Evolutionary conservation across 2,888 invertebrate species (phyloP), one percentile per base, ranked within the genome.

Genomic region (Lysandra coridon): DNA sequence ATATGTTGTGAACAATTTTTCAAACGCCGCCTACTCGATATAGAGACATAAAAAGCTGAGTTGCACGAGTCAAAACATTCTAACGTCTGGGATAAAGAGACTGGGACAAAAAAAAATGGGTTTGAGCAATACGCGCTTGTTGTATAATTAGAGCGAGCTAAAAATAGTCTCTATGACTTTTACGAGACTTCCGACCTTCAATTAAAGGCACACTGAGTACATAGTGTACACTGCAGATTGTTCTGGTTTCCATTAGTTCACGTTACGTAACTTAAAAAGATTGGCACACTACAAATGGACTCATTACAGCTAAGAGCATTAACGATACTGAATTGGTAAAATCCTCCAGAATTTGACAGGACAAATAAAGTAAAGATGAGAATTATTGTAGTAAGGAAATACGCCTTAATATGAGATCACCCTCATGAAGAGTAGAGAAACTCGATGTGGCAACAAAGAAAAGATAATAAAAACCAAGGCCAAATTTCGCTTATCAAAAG

Each of bases 141-240:
- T 85, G 85, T 92, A 92, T 90, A 91, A 91, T 90, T 92, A 91
- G 90, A 89, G 79, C 84, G 84, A 84, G 84, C 85, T 91, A 91
- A 88, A 89, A 91, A 92, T 93, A 93, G 89, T 79, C 81, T 86
- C 88, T 87, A 87, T 88, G 88, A 88, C 86, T 89, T 88, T 86
- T 88, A 86, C 85, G 84, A 84, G 88, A 86, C 93, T 92, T 84
- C 83, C 85, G 90, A 89, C 91, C 91, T 92, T 92, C 91, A 91
- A 88, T 89, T 86, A 88, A 85, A 85, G 87, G 57, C 53, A 76
- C 76, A 87, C 87, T 57, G 57, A 87, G 83, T 69, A 69, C 64
- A 82, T 83, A 84, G 84, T 85, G 85, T 84, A 87, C 83, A 84
- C 85, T 87, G 89, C 86, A 83, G 90, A 85, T 83, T 81, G 82